A percentile compares a stretch with the other conserved stretches of the same genome.
Conservation (phyloP, 2,113 vertebrate species). For the Psephotus haematonotus region DNA sequence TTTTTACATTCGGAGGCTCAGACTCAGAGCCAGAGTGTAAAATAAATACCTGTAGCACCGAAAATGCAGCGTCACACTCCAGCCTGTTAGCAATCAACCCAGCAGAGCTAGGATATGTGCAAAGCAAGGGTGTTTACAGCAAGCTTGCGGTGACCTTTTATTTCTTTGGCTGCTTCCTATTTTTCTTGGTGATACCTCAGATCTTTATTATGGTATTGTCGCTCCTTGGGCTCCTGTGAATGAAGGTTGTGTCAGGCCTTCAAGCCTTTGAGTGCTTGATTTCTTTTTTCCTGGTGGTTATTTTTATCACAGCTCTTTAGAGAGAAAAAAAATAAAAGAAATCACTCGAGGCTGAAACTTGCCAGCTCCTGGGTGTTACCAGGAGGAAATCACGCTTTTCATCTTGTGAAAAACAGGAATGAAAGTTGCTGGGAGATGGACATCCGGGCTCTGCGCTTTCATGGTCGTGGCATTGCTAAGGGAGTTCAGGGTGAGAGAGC, state of each 20-base stretch:
- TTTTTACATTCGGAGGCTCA: constrained; percentile 74
- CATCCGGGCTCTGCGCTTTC: background rate
- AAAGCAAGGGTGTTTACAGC: constrained; percentile 25
- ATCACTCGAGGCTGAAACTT: background rate
- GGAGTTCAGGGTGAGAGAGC: background rate
- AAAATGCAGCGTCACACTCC: constrained; percentile 60
- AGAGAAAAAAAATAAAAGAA: background rate
- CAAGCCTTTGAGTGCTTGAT: background rate
- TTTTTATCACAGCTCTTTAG: constrained; percentile 45
- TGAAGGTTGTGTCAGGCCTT: constrained; percentile 17
- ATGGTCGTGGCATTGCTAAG: background rate
- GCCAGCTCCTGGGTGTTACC: constrained; percentile 27
- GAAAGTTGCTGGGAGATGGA: background rate
- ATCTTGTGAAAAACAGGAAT: background rate
- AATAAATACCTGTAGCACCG: constrained; percentile 73
- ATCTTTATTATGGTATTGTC: constrained; percentile 28
- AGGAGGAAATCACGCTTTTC: constrained; percentile 19
- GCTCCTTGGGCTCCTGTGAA: background rate
- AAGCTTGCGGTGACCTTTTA: background rate
- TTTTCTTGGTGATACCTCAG: constrained; percentile 59
- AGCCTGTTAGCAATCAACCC: constrained; percentile 2
- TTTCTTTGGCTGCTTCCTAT: constrained; percentile 28
- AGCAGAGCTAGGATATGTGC: background rate
- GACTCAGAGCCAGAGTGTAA: constrained; percentile 70
- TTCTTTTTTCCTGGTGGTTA: background rate